phyloP scores from a whole-genome alignment of 2,113 vertebrate genomes.

The Tilapia sparmanii region DNA sequence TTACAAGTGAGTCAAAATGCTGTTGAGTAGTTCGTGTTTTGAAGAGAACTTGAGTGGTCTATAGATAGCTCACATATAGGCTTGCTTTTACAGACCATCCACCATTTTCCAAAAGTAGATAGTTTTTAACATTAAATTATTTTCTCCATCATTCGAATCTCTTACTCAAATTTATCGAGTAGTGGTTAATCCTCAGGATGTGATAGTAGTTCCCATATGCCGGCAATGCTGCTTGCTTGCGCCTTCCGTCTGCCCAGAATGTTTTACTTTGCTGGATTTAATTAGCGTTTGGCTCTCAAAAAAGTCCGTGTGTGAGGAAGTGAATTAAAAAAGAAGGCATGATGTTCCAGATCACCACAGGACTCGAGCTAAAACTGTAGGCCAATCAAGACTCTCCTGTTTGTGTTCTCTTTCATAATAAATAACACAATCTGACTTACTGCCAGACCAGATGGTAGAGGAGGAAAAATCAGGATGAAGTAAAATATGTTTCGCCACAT shows the following conservation, averaged over 20 bases:
- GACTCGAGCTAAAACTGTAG: not conserved
- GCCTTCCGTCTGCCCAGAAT: not conserved
- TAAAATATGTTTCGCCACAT: not conserved
- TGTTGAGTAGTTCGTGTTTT: not conserved
- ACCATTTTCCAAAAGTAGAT: not conserved
- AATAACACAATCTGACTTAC: constrained; percentile 6
- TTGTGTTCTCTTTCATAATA: constrained; percentile 22
- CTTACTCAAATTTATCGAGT: not conserved
- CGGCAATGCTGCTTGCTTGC: not conserved
- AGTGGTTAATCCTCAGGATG: not conserved
- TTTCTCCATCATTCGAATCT: not conserved
- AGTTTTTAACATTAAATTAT: not conserved
- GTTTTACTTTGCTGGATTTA: not conserved
- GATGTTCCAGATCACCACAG: constrained; percentile 22
- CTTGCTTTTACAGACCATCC: not conserved
- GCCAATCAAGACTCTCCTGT: constrained; percentile 10
- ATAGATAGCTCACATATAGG: not conserved
- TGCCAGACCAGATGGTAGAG: constrained; percentile 8
- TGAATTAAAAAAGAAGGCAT: not conserved
- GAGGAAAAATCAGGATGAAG: not conserved
- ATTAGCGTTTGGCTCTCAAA: not conserved
- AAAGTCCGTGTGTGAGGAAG: not conserved
- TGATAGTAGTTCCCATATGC: not conserved
- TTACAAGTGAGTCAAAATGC: not conserved
- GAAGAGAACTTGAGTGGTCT: not conserved